A percentile compares a stretch with the other conserved stretches of the same genome.
phyloP scores from a whole-genome alignment of 2,888 invertebrate species.

The Phengaris alcon region DNA sequence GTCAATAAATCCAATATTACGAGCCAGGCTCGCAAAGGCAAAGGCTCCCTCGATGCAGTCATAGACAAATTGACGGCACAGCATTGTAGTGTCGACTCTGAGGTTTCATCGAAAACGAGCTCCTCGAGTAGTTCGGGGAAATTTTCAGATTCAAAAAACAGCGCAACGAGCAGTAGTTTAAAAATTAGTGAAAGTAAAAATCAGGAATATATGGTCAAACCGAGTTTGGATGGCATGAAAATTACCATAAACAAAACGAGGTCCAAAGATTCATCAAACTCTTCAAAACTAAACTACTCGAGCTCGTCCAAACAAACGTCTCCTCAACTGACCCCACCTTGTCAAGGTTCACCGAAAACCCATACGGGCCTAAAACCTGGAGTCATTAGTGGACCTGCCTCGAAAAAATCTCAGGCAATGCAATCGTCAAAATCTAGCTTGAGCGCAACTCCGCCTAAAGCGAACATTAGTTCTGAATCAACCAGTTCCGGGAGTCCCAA shows the following conservation, averaged over 20 bases:
- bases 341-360: constrained; percentile 86
- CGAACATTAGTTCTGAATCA: constrained; percentile 65
- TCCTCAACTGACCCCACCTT: constrained; percentile 69
- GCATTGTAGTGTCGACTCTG: constrained; percentile 79
- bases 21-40: constrained; percentile 82
- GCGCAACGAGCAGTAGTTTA: constrained; percentile 59
- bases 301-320: constrained; percentile 71
- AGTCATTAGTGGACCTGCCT: constrained; percentile 91
- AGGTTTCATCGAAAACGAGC: constrained; percentile 63
- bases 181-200: constrained; percentile 79
- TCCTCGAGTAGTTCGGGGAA: constrained; percentile 63
- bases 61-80: constrained; percentile 91
- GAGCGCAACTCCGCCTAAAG: constrained; percentile 62
- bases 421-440: constrained; percentile 69
- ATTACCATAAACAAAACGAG: constrained; percentile 94
- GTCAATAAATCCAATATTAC: constrained; percentile 80
- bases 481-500: constrained; percentile 55
- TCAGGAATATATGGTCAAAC: constrained; percentile 93
- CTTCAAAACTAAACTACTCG: constrained; percentile 70
- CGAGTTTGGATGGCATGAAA: constrained; percentile 93
- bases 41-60: constrained; percentile 89
- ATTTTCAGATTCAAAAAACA: constrained; percentile 73
- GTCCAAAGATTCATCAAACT: constrained; percentile 82
- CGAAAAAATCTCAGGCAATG: constrained; percentile 86
- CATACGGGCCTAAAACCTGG: constrained; percentile 92